Conservation (phyloP, 2,113 vertebrate genomes). For the Maylandia zebra region DNA sequence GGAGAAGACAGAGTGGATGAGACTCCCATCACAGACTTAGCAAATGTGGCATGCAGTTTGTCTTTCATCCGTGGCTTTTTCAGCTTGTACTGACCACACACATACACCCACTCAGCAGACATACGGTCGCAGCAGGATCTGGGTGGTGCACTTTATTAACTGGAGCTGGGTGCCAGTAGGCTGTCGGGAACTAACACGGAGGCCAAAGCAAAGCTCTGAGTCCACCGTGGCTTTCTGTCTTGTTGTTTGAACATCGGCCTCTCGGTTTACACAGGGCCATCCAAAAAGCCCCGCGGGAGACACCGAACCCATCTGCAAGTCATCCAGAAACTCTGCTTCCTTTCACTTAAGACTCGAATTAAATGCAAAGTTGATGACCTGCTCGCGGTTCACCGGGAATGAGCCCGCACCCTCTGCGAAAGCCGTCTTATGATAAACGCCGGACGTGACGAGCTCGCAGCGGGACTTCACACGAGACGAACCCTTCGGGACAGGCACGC, state of each 20-base stretch:
- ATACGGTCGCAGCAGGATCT: background rate
- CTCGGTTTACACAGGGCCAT: slow-evolving; percentile 44
- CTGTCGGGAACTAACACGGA: slow-evolving; percentile 39
- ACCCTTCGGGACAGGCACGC: background rate
- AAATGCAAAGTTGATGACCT: slow-evolving; percentile 39
- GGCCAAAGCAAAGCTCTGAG: slow-evolving; percentile 47
- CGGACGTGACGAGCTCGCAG: background rate
- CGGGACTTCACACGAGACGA: background rate
- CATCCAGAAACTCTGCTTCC: slow-evolving; percentile 27
- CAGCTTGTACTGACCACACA: slow-evolving; percentile 15
- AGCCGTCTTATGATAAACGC: slow-evolving; percentile 20
- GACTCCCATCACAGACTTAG: background rate
- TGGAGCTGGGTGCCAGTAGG: slow-evolving; percentile 33
- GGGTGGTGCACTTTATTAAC: slow-evolving; percentile 51
- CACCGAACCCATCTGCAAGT: slow-evolving; percentile 1
- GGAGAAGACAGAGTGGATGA: slow-evolving; percentile 2
- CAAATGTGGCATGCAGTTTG: slow-evolving; percentile 8
- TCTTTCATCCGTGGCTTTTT: slow-evolving; percentile 16
- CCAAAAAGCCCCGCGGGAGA: slow-evolving; percentile 22
- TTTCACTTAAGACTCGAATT: slow-evolving; percentile 39
- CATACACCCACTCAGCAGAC: background rate
- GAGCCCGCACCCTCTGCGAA: background rate
- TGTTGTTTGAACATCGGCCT: slow-evolving; percentile 47
- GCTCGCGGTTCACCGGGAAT: background rate
- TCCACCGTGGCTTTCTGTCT: slow-evolving; percentile 33